Evolutionary conservation across 37 sponge, comb jelly and placozoan genomes (phyloP), one percentile per base, ranked within the genome.

Genomic region (Eunapius fragilis): DNA sequence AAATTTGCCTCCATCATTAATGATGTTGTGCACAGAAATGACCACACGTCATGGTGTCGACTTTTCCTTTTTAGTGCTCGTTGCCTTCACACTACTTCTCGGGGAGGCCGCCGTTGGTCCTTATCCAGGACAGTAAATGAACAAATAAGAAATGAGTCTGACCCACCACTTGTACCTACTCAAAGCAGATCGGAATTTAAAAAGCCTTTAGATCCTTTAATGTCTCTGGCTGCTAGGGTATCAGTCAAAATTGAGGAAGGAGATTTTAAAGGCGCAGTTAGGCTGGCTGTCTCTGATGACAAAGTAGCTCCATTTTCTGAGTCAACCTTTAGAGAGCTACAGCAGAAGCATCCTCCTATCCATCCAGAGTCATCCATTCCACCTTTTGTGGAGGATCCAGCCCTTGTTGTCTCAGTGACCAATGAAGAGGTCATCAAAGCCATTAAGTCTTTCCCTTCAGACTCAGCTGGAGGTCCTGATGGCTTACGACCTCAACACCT

Each of bases 401-500:
- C 58, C 58, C 58, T 58, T 58, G 58, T 17, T 58, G 58, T 58
- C 58, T 58, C 58, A 4, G 17, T 58, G 7, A 58, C 47, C 47
- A 45, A 45, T 45, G 47, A 45, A 9, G 47, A 45, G 47, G 58
- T 58, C 14, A 58, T 58, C 58, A 58, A 58, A 58, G 58, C 58
- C 58, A 58, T 58, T 19, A 58, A 58, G 58, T 58, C 27, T 78
- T 88, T 38, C 78, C 77, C 23, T 37, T 19, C 11, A 31, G 58
- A 78, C 45, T 88, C 89, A 9, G 84, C 84, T 35, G 83, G 82
- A 2, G 88, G 88, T 28, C 83, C 88, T 68, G 83, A 82, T 88
- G 78, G 83, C 2, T 34, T 88, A 4, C 69, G 71, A 5, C 89
- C 80, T 31, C 84, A 84, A 73, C 89, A 88, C 35, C 89, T 88